Conservation (phyloP, 2,888 invertebrate genomes). For the Drosophila putrida region DNA sequence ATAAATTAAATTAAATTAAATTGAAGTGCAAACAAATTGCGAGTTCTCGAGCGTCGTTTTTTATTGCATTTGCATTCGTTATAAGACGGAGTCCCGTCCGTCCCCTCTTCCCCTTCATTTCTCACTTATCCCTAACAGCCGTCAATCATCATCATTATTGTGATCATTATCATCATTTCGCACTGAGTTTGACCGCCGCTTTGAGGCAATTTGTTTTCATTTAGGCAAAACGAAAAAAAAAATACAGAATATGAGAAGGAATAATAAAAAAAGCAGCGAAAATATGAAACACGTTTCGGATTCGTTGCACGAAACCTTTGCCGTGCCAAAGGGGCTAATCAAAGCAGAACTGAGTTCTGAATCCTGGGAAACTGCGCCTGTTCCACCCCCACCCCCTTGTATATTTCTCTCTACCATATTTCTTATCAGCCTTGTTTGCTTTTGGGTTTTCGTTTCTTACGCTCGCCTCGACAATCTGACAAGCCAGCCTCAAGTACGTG, state of each 20-base stretch:
- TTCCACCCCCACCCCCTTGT: not conserved
- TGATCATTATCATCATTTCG: slow-evolving; percentile 54
- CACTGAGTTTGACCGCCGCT: slow-evolving; percentile 53
- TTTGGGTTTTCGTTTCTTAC: slow-evolving; percentile 22
- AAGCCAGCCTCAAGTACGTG: slow-evolving; percentile 58
- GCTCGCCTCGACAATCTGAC: slow-evolving; percentile 37
- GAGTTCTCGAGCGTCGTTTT: slow-evolving; percentile 26
- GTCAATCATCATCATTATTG: slow-evolving; percentile 54
- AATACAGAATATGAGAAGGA: slow-evolving; percentile 1
- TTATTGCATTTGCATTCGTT: slow-evolving; percentile 77
- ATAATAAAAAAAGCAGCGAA: not conserved
- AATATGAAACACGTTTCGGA: slow-evolving; percentile 37
- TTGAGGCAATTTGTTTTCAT: slow-evolving; percentile 68
- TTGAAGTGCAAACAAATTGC: slow-evolving; percentile 70
- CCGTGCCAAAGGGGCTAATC: slow-evolving; percentile 54
- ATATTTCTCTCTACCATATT: not conserved
- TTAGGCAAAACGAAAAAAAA: slow-evolving; percentile 29
- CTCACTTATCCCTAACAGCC: not conserved
- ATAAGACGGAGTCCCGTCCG: slow-evolving; percentile 12
- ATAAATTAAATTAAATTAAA: slow-evolving; percentile 68
- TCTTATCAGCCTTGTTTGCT: slow-evolving; percentile 60
- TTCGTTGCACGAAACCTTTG: slow-evolving; percentile 35
- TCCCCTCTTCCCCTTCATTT: not conserved
- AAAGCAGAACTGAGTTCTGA: slow-evolving; percentile 15
- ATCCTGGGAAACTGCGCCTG: slow-evolving; percentile 18